phyloP scores from a whole-genome alignment of 37 sponge, comb jelly and placozoan species.

The Cladorhizidae sp. region DNA sequence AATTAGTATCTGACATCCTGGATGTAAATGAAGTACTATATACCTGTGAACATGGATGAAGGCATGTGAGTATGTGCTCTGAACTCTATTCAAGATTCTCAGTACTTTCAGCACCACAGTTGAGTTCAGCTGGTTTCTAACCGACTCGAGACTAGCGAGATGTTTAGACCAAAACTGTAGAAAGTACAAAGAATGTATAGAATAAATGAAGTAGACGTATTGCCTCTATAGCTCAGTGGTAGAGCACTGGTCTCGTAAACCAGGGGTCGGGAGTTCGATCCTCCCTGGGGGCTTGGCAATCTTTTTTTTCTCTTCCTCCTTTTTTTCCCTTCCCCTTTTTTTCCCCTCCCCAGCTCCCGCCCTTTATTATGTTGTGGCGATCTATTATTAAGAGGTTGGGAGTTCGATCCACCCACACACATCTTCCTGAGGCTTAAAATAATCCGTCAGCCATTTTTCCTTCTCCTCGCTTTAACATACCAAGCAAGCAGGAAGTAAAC shows the following conservation, averaged over 20 bases:
- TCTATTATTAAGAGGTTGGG: no score
- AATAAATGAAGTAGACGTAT: neutral
- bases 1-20: no score
- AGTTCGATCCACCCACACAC: no score
- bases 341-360: no score
- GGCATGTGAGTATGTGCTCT: conserved; percentile 72
- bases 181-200: neutral
- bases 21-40: no score
- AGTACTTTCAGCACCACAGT: conserved; percentile 70
- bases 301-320: conserved; percentile 12
- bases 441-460: no score
- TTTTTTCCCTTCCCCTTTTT: neutral
- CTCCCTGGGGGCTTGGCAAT: conserved; percentile 69
- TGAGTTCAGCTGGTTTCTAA: conserved; percentile 72
- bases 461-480: no score
- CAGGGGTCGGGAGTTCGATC: conserved; percentile 92
- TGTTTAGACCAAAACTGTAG: conserved; percentile 78
- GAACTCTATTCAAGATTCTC: conserved; percentile 60
- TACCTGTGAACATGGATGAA: conserved; percentile 68
- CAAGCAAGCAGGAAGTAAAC: no score
- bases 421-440: no score
- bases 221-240: conserved; percentile 88
- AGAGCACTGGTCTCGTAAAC: conserved; percentile 94
- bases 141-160: conserved; percentile 45
- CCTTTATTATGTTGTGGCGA: no score